Percentiles rank a stretch among this genome's conserved stretches.
phyloP scores from a whole-genome alignment of 2,888 invertebrate species.

The Rugalucina vietnamica region DNA sequence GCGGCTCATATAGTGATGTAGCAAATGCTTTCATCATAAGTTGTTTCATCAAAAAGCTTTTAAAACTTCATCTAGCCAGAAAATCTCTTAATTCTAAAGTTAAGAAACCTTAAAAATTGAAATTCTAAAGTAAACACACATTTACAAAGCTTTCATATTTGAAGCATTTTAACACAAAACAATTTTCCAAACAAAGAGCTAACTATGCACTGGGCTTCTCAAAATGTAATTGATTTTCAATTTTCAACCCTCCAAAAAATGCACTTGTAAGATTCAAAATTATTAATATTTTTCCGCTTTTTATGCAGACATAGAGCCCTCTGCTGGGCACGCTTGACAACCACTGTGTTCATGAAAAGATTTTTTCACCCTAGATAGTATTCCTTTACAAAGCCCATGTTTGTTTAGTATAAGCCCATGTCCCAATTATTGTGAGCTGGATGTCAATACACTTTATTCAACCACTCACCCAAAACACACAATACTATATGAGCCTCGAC shows the following conservation, averaged over 20 bases:
- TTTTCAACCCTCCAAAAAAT: background rate
- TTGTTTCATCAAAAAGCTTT: no score
- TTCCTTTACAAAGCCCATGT: background rate
- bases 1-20: no score
- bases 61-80: no score
- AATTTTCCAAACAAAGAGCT: background rate
- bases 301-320: background rate
- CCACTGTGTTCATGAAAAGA: background rate
- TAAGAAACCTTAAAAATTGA: background rate
- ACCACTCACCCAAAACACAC: no score
- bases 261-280: background rate
- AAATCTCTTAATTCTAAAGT: no score
- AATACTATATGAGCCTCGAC: no score
- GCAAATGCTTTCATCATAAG: no score
- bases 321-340: background rate
- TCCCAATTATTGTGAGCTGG: no score
- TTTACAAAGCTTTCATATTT: background rate
- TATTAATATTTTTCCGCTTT: slow-evolving; percentile 2
- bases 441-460: no score
- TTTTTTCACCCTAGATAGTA: background rate
- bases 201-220: background rate
- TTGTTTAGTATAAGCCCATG: no score
- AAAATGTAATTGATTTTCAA: background rate
- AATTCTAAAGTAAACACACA: background rate
- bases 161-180: background rate